These are phyloP conservation scores for Rotaria socialis DNA, from an alignment of 2,888 invertebrate species.

Conservation along the genomic window DNA sequence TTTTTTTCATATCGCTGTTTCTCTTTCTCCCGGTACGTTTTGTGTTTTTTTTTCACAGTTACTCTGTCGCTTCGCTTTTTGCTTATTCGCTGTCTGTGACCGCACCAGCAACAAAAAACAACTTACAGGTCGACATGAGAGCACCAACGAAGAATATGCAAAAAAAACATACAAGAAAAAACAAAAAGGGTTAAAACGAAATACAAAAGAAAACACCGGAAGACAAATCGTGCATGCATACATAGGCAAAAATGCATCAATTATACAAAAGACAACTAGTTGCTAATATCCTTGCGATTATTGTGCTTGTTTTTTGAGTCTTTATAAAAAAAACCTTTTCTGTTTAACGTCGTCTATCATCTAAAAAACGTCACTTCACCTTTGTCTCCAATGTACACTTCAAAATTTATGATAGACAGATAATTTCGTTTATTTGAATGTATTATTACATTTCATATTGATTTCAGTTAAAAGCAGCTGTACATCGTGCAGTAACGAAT, in stretches of 20 bases:
- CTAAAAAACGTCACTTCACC: not conserved
- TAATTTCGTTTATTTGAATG: not conserved
- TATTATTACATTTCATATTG: not conserved
- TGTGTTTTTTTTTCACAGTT: conserved; percentile 6
- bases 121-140: not conserved
- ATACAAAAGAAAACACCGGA: not conserved
- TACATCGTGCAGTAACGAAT: not conserved
- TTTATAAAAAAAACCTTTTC: not conserved
- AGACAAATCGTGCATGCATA: not conserved
- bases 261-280: not conserved
- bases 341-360: not conserved
- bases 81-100: not conserved
- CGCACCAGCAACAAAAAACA: not conserved
- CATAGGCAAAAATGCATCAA: not conserved
- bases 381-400: not conserved
- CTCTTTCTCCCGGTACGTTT: not conserved
- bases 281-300: not conserved
- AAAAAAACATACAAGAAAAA: not conserved
- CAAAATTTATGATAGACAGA: not conserved
- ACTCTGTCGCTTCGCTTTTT: not conserved
- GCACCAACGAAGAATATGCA: not conserved
- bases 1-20: not conserved
- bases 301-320: not conserved
- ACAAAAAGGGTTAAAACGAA: not conserved
- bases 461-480: not conserved